A percentile compares a stretch with the other conserved stretches of the same genome.
phyloP scores from a whole-genome alignment of 2,113 vertebrate species.

The Zosterops borbonicus region DNA sequence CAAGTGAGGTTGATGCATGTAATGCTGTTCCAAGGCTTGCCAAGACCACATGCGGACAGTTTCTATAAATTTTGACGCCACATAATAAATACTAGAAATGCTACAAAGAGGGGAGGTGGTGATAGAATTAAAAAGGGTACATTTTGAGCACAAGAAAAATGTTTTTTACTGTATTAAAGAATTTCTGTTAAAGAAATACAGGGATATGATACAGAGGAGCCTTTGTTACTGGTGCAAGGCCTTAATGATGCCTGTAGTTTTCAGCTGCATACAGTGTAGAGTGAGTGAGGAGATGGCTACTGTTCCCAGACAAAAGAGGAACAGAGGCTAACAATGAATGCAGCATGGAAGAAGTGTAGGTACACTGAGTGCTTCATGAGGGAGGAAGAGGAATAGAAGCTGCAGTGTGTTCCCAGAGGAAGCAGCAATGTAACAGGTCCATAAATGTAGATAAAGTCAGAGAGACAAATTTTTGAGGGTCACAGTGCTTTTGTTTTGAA shows the following conservation, averaged over 20 bases:
- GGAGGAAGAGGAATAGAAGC: neutral
- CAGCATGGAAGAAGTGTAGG: neutral
- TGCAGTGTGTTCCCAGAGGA: neutral
- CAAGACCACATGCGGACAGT: neutral
- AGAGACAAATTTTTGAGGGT: neutral
- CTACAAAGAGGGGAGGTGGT: neutral
- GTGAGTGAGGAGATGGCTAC: neutral
- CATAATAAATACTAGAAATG: neutral
- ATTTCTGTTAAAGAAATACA: neutral
- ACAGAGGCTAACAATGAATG: neutral
- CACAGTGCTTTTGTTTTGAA: neutral
- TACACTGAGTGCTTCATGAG: neutral
- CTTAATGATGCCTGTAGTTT: neutral
- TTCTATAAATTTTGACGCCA: neutral
- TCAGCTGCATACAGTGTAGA: neutral
- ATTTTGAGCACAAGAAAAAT: neutral
- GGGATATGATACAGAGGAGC: neutral
- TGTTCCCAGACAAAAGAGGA: neutral
- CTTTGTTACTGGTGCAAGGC: neutral
- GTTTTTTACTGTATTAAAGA: neutral
- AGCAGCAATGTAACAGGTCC: neutral
- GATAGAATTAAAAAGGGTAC: neutral
- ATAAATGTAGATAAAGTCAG: neutral
- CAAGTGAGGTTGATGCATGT: neutral
- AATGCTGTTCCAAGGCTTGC: neutral